Percentiles rank a stretch among this genome's conserved stretches.
These are phyloP conservation scores for Beaufortia kweichowensis DNA, from an alignment of 2,113 vertebrate species.

Conservation along the genomic window DNA sequence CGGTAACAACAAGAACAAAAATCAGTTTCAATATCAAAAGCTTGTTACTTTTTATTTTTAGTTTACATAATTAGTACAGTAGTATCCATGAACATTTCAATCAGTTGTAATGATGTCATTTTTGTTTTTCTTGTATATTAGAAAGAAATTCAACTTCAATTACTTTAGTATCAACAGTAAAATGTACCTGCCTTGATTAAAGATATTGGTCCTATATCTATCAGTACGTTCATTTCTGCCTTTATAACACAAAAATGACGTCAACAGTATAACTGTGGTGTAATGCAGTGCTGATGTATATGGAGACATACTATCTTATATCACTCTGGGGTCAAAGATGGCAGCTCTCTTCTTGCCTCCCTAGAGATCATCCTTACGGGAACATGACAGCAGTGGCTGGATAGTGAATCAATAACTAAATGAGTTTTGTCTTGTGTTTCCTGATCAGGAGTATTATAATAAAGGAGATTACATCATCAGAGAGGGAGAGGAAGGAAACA, in stretches of 20 bases:
- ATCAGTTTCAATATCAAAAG: neutral
- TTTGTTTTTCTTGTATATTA: neutral
- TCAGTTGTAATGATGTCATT: neutral
- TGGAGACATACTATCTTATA: neutral
- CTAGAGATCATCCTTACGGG: conserved; percentile 29
- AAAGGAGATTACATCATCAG: conserved; percentile 76
- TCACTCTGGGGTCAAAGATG: conserved; percentile 15
- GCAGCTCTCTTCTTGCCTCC: conserved; percentile 38
- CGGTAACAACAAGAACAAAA: too few species aligned
- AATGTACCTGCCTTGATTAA: neutral
- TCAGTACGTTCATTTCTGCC: too few species aligned
- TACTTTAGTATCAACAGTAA: neutral
- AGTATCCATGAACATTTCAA: neutral
- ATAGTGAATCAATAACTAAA: conserved; percentile 56
- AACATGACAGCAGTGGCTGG: conserved; percentile 41
- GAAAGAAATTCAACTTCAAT: neutral
- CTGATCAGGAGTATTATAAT: conserved; percentile 75
- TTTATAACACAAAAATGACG: too few species aligned
- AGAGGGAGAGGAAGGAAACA: conserved; percentile 77
- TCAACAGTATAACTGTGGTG: too few species aligned
- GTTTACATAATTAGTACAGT: neutral
- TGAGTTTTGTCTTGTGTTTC: conserved; percentile 52
- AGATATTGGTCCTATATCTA: too few species aligned
- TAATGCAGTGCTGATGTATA: neutral
- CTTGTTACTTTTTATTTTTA: too few species aligned